Evolutionary conservation across 2,113 vertebrate species (phyloP).

Genomic region (Zapus hudsonius): DNA sequence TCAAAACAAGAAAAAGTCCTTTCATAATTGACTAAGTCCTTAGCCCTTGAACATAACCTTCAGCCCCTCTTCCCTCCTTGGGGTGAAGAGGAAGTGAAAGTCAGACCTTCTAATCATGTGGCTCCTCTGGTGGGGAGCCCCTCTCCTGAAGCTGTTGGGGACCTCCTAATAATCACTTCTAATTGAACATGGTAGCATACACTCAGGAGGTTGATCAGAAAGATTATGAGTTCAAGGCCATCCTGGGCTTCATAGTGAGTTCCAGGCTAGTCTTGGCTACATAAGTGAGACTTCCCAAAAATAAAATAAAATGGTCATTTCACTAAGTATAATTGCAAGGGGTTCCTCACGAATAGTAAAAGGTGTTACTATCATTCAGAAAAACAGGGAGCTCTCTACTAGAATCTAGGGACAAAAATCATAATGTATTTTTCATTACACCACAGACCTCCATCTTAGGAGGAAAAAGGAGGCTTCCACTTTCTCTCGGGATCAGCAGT

Average conservation of each 20-base stretch:
- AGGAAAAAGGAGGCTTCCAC: background rate
- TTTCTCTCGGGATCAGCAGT: background rate
- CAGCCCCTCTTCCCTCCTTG: background rate
- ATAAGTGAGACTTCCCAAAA: background rate
- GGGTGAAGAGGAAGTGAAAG: background rate
- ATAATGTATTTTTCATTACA: background rate
- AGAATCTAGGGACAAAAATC: background rate
- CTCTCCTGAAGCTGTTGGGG: background rate
- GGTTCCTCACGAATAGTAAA: background rate
- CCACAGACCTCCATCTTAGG: slow-evolving; percentile 3
- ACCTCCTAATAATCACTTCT: background rate
- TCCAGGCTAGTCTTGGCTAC: background rate
- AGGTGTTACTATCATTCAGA: background rate
- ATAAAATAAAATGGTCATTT: background rate
- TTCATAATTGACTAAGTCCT: background rate
- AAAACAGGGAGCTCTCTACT: background rate
- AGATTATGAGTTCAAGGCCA: background rate
- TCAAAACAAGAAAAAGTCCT: too few relatives aligned
- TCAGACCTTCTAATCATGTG: background rate
- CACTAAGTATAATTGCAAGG: background rate
- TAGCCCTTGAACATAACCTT: background rate
- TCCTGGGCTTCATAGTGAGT: too few relatives aligned
- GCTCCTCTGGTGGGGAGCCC: background rate
- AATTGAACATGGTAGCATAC: background rate
- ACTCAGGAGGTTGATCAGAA: background rate